phyloP scores from a whole-genome alignment of 2,888 invertebrate species.

The Scaeva pyrastri region DNA sequence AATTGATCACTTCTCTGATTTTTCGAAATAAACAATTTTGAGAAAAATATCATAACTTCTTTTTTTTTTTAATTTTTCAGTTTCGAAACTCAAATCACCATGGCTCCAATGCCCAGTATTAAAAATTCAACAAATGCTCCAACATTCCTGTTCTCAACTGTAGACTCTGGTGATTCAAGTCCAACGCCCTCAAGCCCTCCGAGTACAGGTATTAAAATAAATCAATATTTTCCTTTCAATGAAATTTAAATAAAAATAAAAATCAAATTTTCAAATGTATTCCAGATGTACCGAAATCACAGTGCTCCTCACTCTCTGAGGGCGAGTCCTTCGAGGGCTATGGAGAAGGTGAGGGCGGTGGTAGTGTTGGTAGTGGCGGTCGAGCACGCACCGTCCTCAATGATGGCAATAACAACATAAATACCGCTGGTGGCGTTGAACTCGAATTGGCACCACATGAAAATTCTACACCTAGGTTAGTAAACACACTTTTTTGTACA shows the following conservation, averaged over 20 bases:
- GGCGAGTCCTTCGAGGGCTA: constrained; percentile 93
- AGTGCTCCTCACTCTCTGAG: constrained; percentile 88
- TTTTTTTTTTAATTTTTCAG: constrained; percentile 12
- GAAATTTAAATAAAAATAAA: not conserved
- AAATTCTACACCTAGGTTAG: constrained; percentile 80
- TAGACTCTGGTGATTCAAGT: constrained; percentile 82
- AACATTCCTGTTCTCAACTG: constrained; percentile 78
- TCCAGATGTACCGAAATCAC: constrained; percentile 82
- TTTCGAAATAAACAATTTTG: too few species aligned
- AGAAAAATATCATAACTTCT: not conserved
- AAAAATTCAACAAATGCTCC: constrained; percentile 78
- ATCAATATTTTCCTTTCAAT: not conserved
- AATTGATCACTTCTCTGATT: too few species aligned
- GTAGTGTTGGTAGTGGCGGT: constrained; percentile 34
- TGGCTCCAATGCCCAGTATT: constrained; percentile 82
- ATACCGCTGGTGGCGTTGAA: constrained; percentile 81
- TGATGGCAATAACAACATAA: constrained; percentile 80
- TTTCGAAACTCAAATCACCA: constrained; percentile 68
- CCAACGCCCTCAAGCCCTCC: constrained; percentile 83
- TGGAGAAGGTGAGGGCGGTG: constrained; percentile 86
- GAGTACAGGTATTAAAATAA: constrained; percentile 81
- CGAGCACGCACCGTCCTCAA: constrained; percentile 73
- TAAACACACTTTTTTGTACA: not conserved
- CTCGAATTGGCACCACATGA: constrained; percentile 83
- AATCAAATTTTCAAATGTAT: constrained; percentile 1